Base-by-base conservation (phyloP, 2,113 vertebrate genomes). In the Muscicapa adusta region DNA sequence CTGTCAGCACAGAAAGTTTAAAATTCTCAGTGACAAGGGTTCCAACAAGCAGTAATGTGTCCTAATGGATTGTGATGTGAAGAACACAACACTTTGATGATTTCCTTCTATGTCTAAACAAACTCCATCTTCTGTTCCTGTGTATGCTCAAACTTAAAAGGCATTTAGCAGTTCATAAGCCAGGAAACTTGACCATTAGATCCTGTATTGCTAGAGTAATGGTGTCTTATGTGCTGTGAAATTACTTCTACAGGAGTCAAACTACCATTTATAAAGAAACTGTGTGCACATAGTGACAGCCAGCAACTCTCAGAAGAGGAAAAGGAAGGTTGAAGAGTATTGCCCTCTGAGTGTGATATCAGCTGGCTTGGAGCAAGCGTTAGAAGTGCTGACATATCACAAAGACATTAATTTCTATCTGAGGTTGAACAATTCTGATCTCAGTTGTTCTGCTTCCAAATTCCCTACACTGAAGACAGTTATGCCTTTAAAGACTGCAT, bases 111-210 rank as follows among this genome's bases (percentile, higher is more conserved):
- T 20, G 24, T 72, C 42, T 63, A 93, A 88, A 91, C 33, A 93
- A 91, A 70, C 23, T 66, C 68, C 38, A 70, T 61, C 56, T 80
- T 86, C 45, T 45, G 20, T 56, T 92, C 70, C 50, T 67, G 31
- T 76, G 88, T 83, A 60, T 70, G 31, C 19, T 91, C 87, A 70
- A 94, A 95, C 61, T 83, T 56, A 92, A 95, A 88, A 93, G 9
- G 19, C 47, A 76, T 26, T 90, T 88, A 38, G 47, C 43, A 40
- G 38, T 42, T 93, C 48, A 66, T 74, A 91, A 90, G 24, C 36
- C 65, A 84, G 72, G 94, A 93, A 90, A 57, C 66, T 53, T 87
- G 36, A 31, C 75, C 29, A 18, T 93, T 96, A 82, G 19, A 82
- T 87, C 13, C 26, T 58, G 94, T 82, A 77, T 60, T 90, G 58